phyloP scores from a whole-genome alignment of 2,888 invertebrate genomes.

The Atherix ibis region DNA sequence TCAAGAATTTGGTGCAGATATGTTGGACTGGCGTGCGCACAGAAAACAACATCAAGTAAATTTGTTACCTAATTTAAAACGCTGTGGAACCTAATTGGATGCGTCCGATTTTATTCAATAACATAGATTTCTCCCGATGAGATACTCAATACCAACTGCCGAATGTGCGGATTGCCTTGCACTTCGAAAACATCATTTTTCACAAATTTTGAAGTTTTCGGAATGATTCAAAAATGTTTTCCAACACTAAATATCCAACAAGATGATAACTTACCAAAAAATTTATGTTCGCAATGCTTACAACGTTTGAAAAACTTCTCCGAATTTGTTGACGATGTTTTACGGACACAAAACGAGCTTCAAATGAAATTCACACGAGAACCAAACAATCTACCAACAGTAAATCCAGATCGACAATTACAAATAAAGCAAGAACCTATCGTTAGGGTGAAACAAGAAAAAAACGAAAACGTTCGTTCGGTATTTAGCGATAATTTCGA shows the following conservation, averaged over 20 bases:
- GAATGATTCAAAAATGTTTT: slow-evolving; percentile 30
- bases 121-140: slow-evolving; percentile 4
- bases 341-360: slow-evolving; percentile 24
- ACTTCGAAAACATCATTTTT: slow-evolving; percentile 9
- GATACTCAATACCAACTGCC: slow-evolving; percentile 16
- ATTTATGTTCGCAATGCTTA: slow-evolving; percentile 23
- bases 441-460: slow-evolving; percentile 29
- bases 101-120: no score
- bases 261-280: slow-evolving; percentile 27
- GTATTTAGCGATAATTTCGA: background rate
- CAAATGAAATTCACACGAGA: slow-evolving; percentile 19
- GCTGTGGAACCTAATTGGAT: no score
- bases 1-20: slow-evolving; percentile 8
- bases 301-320: slow-evolving; percentile 24
- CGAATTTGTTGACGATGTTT: slow-evolving; percentile 27
- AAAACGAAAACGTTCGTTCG: slow-evolving; percentile 24
- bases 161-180: slow-evolving; percentile 23
- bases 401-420: slow-evolving; percentile 16
- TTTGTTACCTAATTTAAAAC: no score
- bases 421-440: slow-evolving; percentile 32
- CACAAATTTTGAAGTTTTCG: slow-evolving; percentile 26
- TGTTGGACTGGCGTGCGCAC: slow-evolving; percentile 4
- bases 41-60: no score
- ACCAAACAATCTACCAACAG: slow-evolving; percentile 3
- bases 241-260: slow-evolving; percentile 28